Evolutionary conservation across 2,113 vertebrate genomes (phyloP), one percentile per base, ranked within the genome.

Genomic region (Malaclemys terrapin): DNA sequence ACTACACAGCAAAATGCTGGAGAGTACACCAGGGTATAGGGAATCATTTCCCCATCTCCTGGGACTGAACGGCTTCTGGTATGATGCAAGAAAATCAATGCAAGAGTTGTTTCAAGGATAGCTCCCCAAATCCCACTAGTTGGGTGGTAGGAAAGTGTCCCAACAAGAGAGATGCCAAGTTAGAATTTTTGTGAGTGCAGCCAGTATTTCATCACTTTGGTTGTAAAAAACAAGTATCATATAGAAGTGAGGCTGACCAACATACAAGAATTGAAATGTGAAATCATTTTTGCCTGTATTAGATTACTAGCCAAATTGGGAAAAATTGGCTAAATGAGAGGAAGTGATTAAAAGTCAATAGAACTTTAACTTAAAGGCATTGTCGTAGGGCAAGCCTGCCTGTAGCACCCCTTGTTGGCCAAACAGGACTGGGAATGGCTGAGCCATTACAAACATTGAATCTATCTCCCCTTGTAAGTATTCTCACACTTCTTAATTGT

Each of bases 71-170:
- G 56, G 4, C 91, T 84, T 19, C 90, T 87, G 3, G 80, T 91
- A 7, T 85, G 49, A 75, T 85, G 65, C 62, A 20, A 69, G 78
- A 42, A 90, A 93, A 93, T 89, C 76, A 85, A 3, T 90, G 88
- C 22, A 16, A 89, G 59, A 82, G 24, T 79, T 93, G 22, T 93
- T 96, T 93, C 76, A 57, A 54, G 80, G 84, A 20, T 91, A 24
- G 62, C 49, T 86, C 62, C 35, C 35, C 25, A 42, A n/a, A 92
- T 88, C 13, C 50, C 12, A 16, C 88, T 90, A 62, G 85, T 6
- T 13, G 20, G 3, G 93, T 5, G 8, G 57, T 1, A 87, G 85
- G 76, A 80, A 91, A 90, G 3, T 35, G 54, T 35, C 59, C 59
- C 0, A 3, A 2, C 57, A 25, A 62, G 20, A 72, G 17, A 42